Percentiles rank a stretch among this genome's conserved stretches.
phyloP scores from a whole-genome alignment of 2,113 vertebrate genomes.

The Myrmophylax atrothorax region DNA sequence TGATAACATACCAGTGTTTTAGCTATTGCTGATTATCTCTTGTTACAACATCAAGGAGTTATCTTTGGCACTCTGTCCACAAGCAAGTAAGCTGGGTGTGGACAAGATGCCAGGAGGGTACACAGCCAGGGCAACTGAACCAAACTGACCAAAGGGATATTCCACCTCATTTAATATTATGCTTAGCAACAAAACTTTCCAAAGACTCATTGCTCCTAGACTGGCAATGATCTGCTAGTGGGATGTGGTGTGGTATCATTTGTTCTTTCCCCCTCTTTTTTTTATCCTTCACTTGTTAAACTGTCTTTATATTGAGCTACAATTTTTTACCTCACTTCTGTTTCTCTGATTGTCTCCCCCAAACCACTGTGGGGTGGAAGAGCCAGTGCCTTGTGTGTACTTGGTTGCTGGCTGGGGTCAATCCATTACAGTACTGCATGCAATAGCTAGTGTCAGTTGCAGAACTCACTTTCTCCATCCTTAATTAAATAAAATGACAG shows the following conservation, averaged over 20 bases:
- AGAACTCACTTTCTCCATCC: neutral
- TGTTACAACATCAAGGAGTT: neutral
- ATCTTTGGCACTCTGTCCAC: neutral
- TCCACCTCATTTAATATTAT: neutral
- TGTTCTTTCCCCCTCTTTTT: fast-evolving
- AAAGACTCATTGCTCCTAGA: neutral
- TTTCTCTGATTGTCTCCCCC: neutral
- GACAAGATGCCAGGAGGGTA: neutral
- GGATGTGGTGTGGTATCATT: neutral
- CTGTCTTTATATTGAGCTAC: neutral
- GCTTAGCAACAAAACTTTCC: neutral
- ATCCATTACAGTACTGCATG: neutral
- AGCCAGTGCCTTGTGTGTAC: neutral
- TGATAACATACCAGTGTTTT: neutral
- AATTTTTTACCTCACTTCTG: neutral
- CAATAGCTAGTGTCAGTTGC: neutral
- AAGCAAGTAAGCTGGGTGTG: neutral
- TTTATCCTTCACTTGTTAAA: neutral
- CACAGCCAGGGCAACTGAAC: neutral
- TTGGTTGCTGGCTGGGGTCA: neutral
- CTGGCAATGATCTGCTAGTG: neutral
- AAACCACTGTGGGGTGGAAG: neutral
- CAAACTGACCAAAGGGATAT: neutral
- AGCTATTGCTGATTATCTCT: neutral
- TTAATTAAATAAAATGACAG: neutral